These are phyloP conservation scores for Brachypodius melanocephalos DNA, from an alignment of 2,113 vertebrate genomes.

Conservation along the genomic window DNA sequence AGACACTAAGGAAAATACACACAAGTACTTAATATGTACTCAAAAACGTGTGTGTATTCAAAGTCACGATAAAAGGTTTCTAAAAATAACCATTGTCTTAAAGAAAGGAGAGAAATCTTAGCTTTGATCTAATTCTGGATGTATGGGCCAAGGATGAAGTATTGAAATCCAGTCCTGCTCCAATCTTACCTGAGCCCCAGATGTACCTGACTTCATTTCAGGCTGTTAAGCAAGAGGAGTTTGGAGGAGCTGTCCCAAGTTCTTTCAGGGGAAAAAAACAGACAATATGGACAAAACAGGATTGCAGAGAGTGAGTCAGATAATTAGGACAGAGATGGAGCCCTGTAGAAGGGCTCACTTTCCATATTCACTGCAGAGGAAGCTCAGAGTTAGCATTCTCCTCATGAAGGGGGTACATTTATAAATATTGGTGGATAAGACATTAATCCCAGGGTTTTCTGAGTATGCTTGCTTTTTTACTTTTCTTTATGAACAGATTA, in stretches of 20 bases:
- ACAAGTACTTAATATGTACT: not conserved
- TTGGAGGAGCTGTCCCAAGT: not conserved
- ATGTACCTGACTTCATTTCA: not conserved
- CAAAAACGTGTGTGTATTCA: not conserved
- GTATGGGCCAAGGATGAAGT: not conserved
- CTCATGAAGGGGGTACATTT: not conserved
- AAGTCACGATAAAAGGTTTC: not conserved
- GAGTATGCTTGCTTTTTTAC: not conserved
- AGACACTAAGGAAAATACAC: not conserved
- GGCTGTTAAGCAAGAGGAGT: not conserved
- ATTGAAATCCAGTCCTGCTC: not conserved
- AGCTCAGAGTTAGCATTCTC: not conserved
- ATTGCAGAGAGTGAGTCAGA: not conserved
- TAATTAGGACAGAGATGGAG: not conserved
- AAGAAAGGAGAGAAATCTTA: not conserved
- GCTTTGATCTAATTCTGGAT: not conserved
- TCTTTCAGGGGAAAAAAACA: not conserved
- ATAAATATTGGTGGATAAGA: not conserved
- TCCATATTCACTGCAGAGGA: not conserved
- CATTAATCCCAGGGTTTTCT: not conserved
- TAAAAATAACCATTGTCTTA: not conserved
- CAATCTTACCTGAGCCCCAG: not conserved
- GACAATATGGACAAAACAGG: rapidly evolving
- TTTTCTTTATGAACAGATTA: not conserved
- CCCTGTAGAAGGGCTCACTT: not conserved